Evolutionary conservation across 2,797 vertebrate species (phyloP), one percentile per base, ranked within the genome.

Genomic region (Eulemur albifrons): DNA sequence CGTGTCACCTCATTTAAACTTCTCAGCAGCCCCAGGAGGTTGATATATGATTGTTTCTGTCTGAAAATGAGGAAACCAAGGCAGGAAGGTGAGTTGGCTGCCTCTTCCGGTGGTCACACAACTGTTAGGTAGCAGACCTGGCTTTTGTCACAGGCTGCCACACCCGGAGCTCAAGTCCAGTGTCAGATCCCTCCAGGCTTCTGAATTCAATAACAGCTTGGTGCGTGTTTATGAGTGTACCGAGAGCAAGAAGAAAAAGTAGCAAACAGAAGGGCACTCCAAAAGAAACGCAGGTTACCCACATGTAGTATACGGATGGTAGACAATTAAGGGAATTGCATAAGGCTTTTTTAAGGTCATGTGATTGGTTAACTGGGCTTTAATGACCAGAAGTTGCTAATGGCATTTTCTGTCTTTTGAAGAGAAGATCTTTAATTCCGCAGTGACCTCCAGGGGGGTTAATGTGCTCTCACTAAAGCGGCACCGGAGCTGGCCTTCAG

Each of bases 401-500:
- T n/a, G 43, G 63, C 40, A 18, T 80, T 52, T 50, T 50, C 9
- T 30, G 7, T n/a, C 32, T 38, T 61, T 50, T 11, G 14, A 32
- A 48, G 43, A 61, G 81, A 10, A 1, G 32, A 7, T 21, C 1
- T 5, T 30, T 59, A 10, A 35, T 17, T 23, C 50, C 15, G 0
- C 15, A 65, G 72, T 4, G 23, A 23, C 15, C 4, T 5, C 25
- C 54, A 23, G 32, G 54, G 87, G 5, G 15, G 23, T 2, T 5
- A 10, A n/a, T 9, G 30, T 10, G 67, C 69, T 40, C 69, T 15
- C 0, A 5, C 75, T 12, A 4, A 30, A 20, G 35, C 8, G 0
- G 10, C 4, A 52, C 54, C 35, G 0, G 0, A 1, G 1, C 35
- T 40, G 69, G 48, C 1, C 0, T 2, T 2, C 6, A 9, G 21